These are phyloP conservation scores for Marmota monax DNA, from an alignment of 2,113 vertebrate genomes.

Conservation along the genomic window DNA sequence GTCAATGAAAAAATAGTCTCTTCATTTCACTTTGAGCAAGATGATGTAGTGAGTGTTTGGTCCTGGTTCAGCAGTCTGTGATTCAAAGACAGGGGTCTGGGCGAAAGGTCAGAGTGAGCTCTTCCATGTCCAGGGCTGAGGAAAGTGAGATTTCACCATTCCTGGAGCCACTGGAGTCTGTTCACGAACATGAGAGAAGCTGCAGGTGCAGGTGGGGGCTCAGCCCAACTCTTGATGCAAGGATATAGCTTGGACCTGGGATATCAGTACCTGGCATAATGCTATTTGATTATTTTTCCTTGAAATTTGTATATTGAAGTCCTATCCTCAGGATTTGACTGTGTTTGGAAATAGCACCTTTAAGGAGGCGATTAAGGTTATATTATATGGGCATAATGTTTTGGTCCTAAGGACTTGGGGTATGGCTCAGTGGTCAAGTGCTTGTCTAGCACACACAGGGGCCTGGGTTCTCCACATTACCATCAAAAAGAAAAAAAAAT, in stretches of 20 bases:
- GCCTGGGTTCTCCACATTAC: not conserved
- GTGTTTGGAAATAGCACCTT: not conserved
- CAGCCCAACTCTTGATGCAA: too few species aligned
- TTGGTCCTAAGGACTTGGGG: not conserved
- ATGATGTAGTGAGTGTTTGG: not conserved
- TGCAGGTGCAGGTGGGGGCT: accelerated
- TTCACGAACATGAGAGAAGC: not conserved
- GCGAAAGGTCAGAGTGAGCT: not conserved
- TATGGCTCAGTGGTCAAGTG: not conserved
- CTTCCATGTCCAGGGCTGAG: not conserved
- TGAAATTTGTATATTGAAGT: not conserved
- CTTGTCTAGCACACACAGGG: not conserved
- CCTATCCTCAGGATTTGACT: not conserved
- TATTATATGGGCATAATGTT: not conserved
- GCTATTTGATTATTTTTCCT: not conserved
- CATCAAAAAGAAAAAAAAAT: not conserved
- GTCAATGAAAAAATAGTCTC: not conserved
- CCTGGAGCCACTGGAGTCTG: not conserved
- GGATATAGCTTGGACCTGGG: not conserved
- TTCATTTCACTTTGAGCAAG: not conserved
- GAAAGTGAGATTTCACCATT: not conserved
- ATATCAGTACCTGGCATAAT: too few species aligned
- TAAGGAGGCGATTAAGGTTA: not conserved
- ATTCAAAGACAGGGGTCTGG: not conserved
- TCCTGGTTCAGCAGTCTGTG: not conserved